Evolutionary conservation across 2,888 invertebrate species (phyloP).

Genomic region (Eugnorisma glareosa): DNA sequence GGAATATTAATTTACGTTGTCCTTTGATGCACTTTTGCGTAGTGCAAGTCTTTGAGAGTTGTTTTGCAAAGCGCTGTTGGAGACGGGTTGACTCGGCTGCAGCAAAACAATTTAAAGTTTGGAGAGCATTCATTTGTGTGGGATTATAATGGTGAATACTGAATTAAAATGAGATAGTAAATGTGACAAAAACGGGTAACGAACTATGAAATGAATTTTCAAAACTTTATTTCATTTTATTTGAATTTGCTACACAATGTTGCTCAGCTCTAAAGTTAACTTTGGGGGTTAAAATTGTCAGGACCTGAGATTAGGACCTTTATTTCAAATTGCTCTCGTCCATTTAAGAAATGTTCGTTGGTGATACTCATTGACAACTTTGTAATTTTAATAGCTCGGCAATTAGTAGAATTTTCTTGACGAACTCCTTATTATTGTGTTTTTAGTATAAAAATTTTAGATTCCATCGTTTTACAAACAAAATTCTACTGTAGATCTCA

Average conservation of each 20-base stretch:
- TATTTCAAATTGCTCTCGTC: neutral
- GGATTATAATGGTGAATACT: neutral
- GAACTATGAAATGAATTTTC: neutral
- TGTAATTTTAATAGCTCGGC: neutral
- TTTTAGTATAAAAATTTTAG: neutral
- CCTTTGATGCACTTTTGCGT: slow-evolving; percentile 22
- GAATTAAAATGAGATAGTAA: neutral
- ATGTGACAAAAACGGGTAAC: neutral
- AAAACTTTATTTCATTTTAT: neutral
- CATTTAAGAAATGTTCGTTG: neutral
- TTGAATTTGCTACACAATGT: neutral
- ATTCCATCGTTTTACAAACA: neutral
- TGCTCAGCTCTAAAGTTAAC: neutral
- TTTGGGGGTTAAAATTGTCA: neutral
- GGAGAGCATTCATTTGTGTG: slow-evolving; percentile 7
- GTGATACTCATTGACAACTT: neutral
- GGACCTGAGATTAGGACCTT: neutral
- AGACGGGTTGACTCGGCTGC: neutral
- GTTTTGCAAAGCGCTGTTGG: neutral
- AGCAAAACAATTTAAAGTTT: slow-evolving; percentile 32
- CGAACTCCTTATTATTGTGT: neutral
- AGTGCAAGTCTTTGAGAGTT: slow-evolving; percentile 4
- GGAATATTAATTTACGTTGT: slow-evolving; percentile 55
- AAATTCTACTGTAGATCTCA: neutral
- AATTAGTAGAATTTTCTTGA: neutral